A percentile compares a stretch with the other conserved stretches of the same genome.
Evolutionary conservation across 2,888 invertebrate species (phyloP).

Genomic region (Eudemis profundana): DNA sequence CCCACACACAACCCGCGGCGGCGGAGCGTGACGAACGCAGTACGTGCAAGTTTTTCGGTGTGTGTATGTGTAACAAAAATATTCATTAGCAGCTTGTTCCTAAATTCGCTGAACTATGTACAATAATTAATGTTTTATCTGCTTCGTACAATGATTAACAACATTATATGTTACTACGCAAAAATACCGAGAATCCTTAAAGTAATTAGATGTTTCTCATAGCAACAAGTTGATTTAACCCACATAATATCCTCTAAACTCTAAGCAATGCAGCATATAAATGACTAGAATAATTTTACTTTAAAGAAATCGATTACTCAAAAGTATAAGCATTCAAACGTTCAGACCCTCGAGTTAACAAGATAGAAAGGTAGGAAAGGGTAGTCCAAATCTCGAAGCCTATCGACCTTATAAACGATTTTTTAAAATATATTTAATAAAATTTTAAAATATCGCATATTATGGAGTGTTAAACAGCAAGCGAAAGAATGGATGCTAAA

Average conservation of each 20-base stretch:
- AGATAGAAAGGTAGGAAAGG: too few species aligned
- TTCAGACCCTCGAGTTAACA: too few species aligned
- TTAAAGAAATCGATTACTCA: too few species aligned
- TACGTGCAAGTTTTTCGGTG: conserved; percentile 23
- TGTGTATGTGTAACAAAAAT: conserved; percentile 55
- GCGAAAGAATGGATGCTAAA: conserved; percentile 54
- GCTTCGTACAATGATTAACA: conserved; percentile 19
- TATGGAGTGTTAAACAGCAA: conserved; percentile 34
- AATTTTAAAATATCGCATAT: background rate
- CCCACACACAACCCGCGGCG: conserved; percentile 70
- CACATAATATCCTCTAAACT: too few species aligned
- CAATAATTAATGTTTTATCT: conserved; percentile 33
- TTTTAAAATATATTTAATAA: too few species aligned
- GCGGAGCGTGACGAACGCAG: conserved; percentile 68
- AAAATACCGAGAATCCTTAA: background rate
- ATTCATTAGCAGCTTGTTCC: conserved; percentile 65
- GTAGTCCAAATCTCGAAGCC: too few species aligned
- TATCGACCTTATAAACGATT: too few species aligned
- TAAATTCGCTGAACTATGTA: conserved; percentile 50
- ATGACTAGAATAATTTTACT: too few species aligned
- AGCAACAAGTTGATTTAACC: background rate
- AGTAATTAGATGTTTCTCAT: background rate
- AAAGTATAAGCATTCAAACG: too few species aligned
- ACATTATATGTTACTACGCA: conserved; percentile 7
- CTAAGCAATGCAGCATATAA: too few species aligned